Evolutionary conservation across 2,113 vertebrate species (phyloP).

Genomic region (Callospermophilus lateralis): DNA sequence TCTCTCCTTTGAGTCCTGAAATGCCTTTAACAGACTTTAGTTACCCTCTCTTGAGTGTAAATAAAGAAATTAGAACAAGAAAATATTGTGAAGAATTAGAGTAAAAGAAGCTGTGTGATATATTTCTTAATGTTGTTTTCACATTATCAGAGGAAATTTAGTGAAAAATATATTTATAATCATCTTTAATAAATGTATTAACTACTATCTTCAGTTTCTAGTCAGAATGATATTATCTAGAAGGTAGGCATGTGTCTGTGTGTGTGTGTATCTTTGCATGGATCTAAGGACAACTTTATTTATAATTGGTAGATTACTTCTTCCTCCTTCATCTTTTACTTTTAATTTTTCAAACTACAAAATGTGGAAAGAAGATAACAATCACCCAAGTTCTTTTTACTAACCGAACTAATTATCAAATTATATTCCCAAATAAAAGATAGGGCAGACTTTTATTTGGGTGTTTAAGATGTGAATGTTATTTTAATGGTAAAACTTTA

Average conservation of each 20-base stretch:
- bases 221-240: background rate
- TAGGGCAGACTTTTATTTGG: background rate
- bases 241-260: background rate
- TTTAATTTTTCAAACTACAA: background rate
- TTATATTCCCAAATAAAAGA: background rate
- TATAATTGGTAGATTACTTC: background rate
- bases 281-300: background rate
- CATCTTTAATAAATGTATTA: background rate
- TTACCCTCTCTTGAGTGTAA: background rate
- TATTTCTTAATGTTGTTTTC: background rate
- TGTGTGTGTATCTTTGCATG: background rate
- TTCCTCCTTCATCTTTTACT: background rate
- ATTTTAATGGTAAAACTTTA: background rate
- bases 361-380: background rate
- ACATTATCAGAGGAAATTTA: background rate
- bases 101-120: background rate
- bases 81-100: conserved; percentile 11
- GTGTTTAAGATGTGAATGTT: background rate
- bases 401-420: background rate
- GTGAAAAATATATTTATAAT: background rate
- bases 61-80: background rate
- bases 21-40: conserved; percentile 38
- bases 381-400: background rate
- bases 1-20: conserved; percentile 12
- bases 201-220: background rate